A percentile compares a stretch with the other conserved stretches of the same genome.
Evolutionary conservation across 2,888 invertebrate species (phyloP).

Genomic region (Melieria picta): DNA sequence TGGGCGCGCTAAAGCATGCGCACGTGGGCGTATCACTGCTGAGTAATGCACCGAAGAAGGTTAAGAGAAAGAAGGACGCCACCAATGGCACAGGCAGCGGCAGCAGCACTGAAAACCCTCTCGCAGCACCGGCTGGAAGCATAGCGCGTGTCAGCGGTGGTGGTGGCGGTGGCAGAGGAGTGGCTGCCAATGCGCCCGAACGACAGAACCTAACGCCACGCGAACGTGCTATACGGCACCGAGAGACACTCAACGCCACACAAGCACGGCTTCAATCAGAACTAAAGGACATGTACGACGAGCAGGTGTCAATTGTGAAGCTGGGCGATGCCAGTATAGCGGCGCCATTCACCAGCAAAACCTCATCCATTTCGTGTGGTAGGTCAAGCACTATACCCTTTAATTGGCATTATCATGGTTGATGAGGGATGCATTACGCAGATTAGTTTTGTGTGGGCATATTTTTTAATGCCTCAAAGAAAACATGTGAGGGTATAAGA

Average conservation of each 20-base stretch:
- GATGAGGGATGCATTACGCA: background rate
- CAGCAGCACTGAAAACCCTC: constrained; percentile 20
- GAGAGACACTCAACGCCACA: constrained; percentile 58
- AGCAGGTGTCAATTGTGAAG: constrained; percentile 88
- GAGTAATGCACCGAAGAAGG: constrained; percentile 78
- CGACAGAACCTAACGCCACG: constrained; percentile 57
- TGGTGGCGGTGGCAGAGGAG: constrained; percentile 41
- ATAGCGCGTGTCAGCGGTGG: constrained; percentile 32
- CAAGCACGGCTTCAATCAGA: constrained; percentile 66
- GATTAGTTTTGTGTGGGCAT: background rate
- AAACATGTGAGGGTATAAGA: too few relatives aligned
- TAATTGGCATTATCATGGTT: background rate
- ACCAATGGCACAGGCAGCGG: constrained; percentile 36
- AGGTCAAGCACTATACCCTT: constrained; percentile 64
- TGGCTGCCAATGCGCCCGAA: constrained; percentile 39
- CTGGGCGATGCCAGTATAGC: constrained; percentile 99
- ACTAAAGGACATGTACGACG: constrained; percentile 88
- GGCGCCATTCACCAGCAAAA: constrained; percentile 97
- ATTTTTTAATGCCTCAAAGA: too few relatives aligned
- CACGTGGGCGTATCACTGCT: constrained; percentile 94
- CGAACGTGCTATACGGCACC: constrained; percentile 60
- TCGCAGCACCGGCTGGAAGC: constrained; percentile 29
- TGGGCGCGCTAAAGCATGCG: constrained; percentile 98
- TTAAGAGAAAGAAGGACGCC: constrained; percentile 48
- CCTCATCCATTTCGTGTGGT: constrained; percentile 96